Evolutionary conservation across 1,140 invertebrate genomes (phyloP).

Genomic region (Brachionus plicatilis): DNA sequence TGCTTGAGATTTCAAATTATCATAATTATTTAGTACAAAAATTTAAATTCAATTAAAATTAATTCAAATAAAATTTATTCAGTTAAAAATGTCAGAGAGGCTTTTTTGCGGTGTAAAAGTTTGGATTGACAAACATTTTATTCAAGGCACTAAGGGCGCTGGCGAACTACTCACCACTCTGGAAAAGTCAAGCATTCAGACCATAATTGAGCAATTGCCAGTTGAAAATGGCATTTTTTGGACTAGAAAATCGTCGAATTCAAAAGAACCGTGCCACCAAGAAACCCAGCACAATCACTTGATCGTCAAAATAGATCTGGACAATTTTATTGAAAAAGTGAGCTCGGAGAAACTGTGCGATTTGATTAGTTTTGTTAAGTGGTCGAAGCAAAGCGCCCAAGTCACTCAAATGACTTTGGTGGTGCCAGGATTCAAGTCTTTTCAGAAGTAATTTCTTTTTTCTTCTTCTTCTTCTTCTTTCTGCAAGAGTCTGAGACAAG

Average conservation of each 20-base stretch:
- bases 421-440: slow-evolving; percentile 9
- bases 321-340: neutral
- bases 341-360: neutral
- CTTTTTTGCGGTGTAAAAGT: neutral
- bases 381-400: neutral
- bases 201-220: slow-evolving; percentile 24
- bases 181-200: slow-evolving; percentile 23
- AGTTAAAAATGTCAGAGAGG: neutral
- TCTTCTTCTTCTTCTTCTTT: neutral
- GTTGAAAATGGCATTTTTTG: slow-evolving; percentile 33
- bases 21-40: neutral
- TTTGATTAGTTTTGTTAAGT: neutral
- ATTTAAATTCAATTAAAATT: neutral
- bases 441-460: slow-evolving; percentile 10
- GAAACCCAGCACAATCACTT: slow-evolving; percentile 36
- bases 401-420: neutral
- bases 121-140: slow-evolving; percentile 37
- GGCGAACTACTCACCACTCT: slow-evolving; percentile 18
- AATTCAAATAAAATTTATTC: neutral
- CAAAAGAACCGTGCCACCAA: neutral
- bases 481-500: no score
- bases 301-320: slow-evolving; percentile 1
- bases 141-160: neutral
- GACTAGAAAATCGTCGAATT: neutral
- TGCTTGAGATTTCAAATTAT: neutral